Evolutionary conservation across 2,888 invertebrate species (phyloP).

Genomic region (Pseudococcus jackbeardsleyi): DNA sequence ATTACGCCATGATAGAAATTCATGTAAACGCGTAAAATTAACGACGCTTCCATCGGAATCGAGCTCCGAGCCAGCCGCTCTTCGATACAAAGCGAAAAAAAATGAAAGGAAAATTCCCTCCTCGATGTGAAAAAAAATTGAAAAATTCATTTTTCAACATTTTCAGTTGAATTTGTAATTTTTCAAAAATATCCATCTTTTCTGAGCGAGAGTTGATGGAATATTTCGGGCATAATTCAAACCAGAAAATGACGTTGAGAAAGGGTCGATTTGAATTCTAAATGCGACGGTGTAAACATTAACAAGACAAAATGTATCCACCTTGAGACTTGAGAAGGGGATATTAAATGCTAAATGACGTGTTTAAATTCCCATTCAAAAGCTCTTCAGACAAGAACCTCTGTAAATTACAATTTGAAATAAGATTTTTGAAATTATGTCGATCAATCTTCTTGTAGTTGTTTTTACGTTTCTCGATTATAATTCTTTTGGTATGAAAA

Average conservation of each 20-base stretch:
- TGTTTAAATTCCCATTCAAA: background rate
- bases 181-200: too few species aligned
- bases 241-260: background rate
- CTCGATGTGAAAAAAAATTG: too few species aligned
- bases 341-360: background rate
- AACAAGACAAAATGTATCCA: background rate
- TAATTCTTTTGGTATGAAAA: constrained; percentile 3
- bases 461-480: background rate
- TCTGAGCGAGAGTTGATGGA: background rate
- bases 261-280: background rate
- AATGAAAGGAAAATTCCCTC: too few species aligned
- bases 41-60: background rate
- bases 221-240: background rate
- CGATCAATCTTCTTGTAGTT: constrained; percentile 2
- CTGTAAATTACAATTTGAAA: background rate
- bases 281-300: background rate
- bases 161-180: background rate
- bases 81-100: too few species aligned
- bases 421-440: background rate
- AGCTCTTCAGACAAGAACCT: background rate
- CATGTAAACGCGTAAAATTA: background rate
- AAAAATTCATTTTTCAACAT: background rate
- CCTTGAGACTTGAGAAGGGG: background rate
- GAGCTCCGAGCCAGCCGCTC: background rate
- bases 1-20: constrained; percentile 32